These are phyloP conservation scores for Xiphorhynchus erythropygius DNA, from an alignment of 2,797 vertebrate species.

Conservation along the genomic window DNA sequence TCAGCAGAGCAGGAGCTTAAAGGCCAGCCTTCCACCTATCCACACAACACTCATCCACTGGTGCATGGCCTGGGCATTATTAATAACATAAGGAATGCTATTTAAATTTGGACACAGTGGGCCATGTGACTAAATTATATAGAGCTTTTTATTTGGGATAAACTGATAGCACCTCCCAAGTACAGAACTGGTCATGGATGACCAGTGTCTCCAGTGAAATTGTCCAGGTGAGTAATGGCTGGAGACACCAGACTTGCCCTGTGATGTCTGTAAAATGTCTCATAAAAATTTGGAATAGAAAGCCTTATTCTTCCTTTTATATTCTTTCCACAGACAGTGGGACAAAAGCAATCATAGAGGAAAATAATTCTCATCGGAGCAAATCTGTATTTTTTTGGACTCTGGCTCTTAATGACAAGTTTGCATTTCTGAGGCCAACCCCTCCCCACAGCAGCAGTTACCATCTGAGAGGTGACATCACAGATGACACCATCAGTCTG, in stretches of 20 bases:
- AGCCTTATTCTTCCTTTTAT: not conserved
- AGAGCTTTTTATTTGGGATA: not conserved
- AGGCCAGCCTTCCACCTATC: not conserved
- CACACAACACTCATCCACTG: not conserved
- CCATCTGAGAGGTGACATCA: not conserved
- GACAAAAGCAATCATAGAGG: not conserved
- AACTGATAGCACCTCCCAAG: not conserved
- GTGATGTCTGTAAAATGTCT: not conserved
- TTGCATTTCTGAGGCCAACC: not conserved
- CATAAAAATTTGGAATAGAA: not conserved
- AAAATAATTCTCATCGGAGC: not conserved
- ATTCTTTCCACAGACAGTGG: not conserved
- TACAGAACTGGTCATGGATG: not conserved
- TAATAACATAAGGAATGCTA: not conserved
- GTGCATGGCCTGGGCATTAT: not conserved
- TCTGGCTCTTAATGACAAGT: not conserved
- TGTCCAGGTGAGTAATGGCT: not conserved
- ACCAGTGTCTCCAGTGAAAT: not conserved
- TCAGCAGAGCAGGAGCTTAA: not conserved
- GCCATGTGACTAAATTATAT: rapidly evolving
- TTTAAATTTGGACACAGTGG: not conserved
- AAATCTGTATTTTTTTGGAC: not conserved
- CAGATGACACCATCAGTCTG: not conserved
- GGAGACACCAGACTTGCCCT: not conserved
- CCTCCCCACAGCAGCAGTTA: not conserved